Conservation (phyloP, 2,888 invertebrate genomes). For the Ichneumoninae sp. region DNA sequence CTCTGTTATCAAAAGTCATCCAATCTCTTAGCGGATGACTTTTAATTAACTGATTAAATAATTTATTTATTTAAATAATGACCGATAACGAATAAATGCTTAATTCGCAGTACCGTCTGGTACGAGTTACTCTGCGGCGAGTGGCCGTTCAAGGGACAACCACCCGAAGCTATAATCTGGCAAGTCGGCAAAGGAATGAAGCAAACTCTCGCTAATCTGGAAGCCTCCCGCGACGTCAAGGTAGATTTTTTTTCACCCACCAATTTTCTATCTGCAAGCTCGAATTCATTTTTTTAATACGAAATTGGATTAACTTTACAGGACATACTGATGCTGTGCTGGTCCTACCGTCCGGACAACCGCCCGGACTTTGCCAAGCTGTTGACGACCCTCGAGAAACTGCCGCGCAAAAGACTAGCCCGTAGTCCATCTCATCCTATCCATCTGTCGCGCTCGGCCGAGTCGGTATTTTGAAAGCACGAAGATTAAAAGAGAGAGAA, state of each 20-base stretch:
- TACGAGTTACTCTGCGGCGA: conserved; percentile 98
- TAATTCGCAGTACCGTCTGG: conserved; percentile 94
- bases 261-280: not conserved
- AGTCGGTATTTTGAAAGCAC: conserved; percentile 93
- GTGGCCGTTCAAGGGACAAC: conserved; percentile 97
- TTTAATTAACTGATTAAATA: not conserved
- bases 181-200: conserved; percentile 99
- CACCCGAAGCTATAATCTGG: conserved; percentile 98
- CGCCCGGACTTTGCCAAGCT: conserved; percentile 96
- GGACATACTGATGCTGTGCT: conserved; percentile 98
- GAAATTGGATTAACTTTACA: conserved; percentile 81
- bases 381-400: conserved; percentile 93
- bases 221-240: conserved; percentile 98
- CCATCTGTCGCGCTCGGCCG: conserved; percentile 97
- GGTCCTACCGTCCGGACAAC: conserved; percentile 94
- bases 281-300: conserved; percentile 2
- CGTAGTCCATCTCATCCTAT: conserved; percentile 99
- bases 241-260: conserved; percentile 84
- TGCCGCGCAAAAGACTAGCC: conserved; percentile 97
- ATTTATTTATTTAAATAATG: too few species aligned
- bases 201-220: conserved; percentile 96
- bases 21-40: not conserved
- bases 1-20: not conserved
- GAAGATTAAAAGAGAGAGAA: conserved; percentile 30
- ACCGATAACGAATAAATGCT: not conserved